Percentiles rank a stretch among this genome's conserved stretches.
Evolutionary conservation across 2,113 vertebrate species (phyloP).

Genomic region (Paramisgurnus dabryanus): DNA sequence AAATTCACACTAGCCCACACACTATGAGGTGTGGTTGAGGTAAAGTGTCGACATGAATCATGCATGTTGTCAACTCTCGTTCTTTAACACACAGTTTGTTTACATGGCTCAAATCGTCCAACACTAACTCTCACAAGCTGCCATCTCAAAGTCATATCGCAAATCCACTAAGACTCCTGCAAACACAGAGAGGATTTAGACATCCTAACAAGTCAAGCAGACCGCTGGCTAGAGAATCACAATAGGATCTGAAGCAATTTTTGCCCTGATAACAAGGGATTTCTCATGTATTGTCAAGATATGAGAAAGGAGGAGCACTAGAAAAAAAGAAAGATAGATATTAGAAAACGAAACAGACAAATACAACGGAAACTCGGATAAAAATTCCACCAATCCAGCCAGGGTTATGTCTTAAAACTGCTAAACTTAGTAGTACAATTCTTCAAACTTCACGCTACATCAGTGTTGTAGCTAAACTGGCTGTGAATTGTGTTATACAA

Average conservation of each 20-base stretch:
- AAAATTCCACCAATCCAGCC: not conserved
- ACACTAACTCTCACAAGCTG: constrained; percentile 32
- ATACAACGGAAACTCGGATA: not conserved
- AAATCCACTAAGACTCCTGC: constrained; percentile 10
- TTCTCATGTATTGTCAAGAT: not conserved
- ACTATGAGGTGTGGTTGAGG: not conserved
- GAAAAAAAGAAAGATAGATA: not conserved
- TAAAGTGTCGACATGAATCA: constrained; percentile 26
- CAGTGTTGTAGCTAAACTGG: no score
- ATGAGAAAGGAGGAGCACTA: not conserved
- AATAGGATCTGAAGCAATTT: not conserved
- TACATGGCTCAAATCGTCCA: constrained; percentile 25
- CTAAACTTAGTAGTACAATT: no score
- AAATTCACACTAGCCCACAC: no score
- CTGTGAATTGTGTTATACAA: no score
- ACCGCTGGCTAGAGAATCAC: not conserved
- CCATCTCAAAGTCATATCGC: not conserved
- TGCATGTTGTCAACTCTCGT: not conserved
- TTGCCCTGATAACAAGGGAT: not conserved
- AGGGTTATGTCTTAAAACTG: not conserved
- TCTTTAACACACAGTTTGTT: constrained; percentile 35
- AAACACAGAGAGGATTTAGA: not conserved
- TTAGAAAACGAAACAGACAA: not conserved
- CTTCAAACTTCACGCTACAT: no score
- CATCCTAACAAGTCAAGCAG: not conserved